These are phyloP conservation scores for Halictus rubicundus DNA, from an alignment of 1,140 invertebrate genomes.

Conservation along the genomic window DNA sequence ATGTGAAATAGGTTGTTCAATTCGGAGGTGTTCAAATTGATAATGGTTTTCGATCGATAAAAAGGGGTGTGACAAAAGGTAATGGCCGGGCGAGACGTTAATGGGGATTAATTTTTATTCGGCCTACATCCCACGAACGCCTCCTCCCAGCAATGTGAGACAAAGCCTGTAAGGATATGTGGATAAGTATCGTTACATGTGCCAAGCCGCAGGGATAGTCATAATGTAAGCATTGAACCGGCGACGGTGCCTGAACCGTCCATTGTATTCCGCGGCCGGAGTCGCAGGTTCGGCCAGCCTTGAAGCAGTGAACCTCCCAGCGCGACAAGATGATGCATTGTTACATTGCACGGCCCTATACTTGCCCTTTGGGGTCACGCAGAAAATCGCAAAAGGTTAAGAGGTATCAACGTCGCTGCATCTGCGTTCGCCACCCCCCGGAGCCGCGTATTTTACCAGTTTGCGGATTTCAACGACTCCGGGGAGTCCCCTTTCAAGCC, in stretches of 20 bases:
- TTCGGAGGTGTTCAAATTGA: too few relatives aligned
- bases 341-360: constrained; percentile 60
- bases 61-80: too few relatives aligned
- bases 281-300: constrained; percentile 65
- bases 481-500: background rate
- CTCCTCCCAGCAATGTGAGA: constrained; percentile 52
- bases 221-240: constrained; percentile 68
- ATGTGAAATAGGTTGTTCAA: too few relatives aligned
- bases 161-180: constrained; percentile 59
- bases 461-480: constrained; percentile 2
- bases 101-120: constrained; percentile 54
- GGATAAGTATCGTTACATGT: constrained; percentile 68
- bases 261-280: constrained; percentile 66
- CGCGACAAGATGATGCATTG: constrained; percentile 72
- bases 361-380: constrained; percentile 57
- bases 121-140: constrained; percentile 12
- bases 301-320: constrained; percentile 66
- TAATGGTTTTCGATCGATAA: too few relatives aligned
- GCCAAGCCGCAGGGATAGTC: constrained; percentile 63
- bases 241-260: constrained; percentile 62
- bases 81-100: constrained; percentile 22
- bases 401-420: constrained; percentile 51
- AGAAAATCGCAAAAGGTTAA: constrained; percentile 65
- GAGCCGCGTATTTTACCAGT: background rate
- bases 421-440: constrained; percentile 23